Percentiles rank a stretch among this genome's conserved stretches.
Evolutionary conservation across 1,140 invertebrate genomes (phyloP).

Genomic region (Pogonomyrmex barbatus): DNA sequence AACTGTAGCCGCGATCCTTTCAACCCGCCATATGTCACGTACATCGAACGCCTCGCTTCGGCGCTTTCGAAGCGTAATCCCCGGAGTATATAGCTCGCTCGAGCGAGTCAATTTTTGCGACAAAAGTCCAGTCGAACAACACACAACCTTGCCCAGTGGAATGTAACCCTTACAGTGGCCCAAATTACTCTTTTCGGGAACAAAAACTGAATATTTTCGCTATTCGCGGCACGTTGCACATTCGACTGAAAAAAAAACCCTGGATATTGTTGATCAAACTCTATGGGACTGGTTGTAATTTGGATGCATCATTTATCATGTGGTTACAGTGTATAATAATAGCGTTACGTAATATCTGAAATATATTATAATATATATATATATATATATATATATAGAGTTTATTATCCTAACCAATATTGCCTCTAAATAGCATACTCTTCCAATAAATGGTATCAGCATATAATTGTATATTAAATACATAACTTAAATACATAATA

Average conservation of each 20-base stretch:
- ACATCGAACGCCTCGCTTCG: conserved; percentile 49
- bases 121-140: conserved; percentile 55
- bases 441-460: background rate
- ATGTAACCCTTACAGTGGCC: conserved; percentile 46
- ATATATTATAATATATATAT: background rate
- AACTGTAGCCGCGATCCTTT: conserved; percentile 52
- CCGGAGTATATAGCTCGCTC: conserved; percentile 39
- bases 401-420: background rate
- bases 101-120: conserved; percentile 59
- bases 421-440: background rate
- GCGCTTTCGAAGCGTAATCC: conserved; percentile 57
- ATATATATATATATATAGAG: background rate
- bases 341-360: background rate
- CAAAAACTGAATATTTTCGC: conserved; percentile 45
- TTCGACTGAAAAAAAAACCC: background rate
- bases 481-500: too few species aligned
- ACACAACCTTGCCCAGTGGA: conserved; percentile 12
- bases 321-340: background rate
- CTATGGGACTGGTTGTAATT: conserved; percentile 6
- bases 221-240: conserved; percentile 22
- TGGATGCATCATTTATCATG: background rate
- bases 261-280: conserved; percentile 2
- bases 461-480: background rate
- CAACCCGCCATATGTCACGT: conserved; percentile 54
- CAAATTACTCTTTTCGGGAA: conserved; percentile 49